These are phyloP conservation scores for Thymallus thymallus DNA, from an alignment of 2,113 vertebrate species.

Conservation along the genomic window DNA sequence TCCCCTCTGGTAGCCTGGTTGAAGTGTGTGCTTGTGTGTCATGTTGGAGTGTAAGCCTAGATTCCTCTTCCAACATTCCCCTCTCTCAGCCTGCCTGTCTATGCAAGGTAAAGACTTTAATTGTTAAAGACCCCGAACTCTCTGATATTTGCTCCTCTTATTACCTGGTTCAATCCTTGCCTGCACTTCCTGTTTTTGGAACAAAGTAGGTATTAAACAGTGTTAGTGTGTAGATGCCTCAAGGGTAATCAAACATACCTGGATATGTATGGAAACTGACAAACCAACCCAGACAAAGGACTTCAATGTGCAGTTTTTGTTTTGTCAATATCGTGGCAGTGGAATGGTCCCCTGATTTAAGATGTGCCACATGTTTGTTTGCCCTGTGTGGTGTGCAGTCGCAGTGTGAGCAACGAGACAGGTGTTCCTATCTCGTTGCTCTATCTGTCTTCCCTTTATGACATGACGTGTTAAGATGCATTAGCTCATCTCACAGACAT, in stretches of 20 bases:
- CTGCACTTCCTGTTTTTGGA: not conserved
- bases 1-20: slow-evolving; percentile 71
- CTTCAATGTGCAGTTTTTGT: not conserved
- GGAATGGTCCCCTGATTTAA: not conserved
- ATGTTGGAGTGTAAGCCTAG: slow-evolving; percentile 84
- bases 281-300: too few relatives aligned
- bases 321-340: not conserved
- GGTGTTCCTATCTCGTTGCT: too few relatives aligned
- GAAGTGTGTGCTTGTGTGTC: slow-evolving; percentile 80
- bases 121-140: not conserved
- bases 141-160: not conserved
- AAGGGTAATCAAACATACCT: not conserved
- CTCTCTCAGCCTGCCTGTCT: slow-evolving; percentile 43
- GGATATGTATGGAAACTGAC: not conserved
- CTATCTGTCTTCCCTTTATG: slow-evolving; percentile 12
- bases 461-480: slow-evolving; percentile 4
- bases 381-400: not conserved
- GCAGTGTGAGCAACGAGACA: too few relatives aligned
- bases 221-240: too few relatives aligned
- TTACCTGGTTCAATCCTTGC: not conserved
- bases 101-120: slow-evolving; percentile 33
- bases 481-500: slow-evolving; percentile 23
- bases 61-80: slow-evolving; percentile 41
- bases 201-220: too few relatives aligned
- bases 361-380: not conserved